Percentiles rank a stretch among this genome's conserved stretches.
phyloP scores from a whole-genome alignment of 2,113 vertebrate genomes.

The Phocoena sinus region DNA sequence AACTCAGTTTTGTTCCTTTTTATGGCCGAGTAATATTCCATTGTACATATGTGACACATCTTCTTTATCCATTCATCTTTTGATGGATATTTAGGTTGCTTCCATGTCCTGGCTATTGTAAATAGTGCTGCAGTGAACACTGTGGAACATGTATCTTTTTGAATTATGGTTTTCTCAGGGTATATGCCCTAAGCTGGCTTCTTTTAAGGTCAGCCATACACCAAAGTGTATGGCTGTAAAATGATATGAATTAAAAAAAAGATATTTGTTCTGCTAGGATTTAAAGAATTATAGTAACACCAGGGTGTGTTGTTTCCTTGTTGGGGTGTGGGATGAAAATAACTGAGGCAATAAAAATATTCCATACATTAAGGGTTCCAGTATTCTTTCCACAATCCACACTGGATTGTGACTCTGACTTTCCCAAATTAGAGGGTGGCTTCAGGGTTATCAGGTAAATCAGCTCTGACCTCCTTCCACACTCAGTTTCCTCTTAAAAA shows the following conservation, averaged over 20 bases:
- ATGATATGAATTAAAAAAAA: background rate
- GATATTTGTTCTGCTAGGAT: background rate
- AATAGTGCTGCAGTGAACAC: too few species aligned
- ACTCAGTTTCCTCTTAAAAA: background rate
- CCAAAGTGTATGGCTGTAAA: background rate
- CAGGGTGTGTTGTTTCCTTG: background rate
- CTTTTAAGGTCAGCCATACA: background rate
- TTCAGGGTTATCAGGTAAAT: background rate
- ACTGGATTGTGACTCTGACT: background rate
- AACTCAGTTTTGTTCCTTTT: too few species aligned
- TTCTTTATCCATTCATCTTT: too few species aligned
- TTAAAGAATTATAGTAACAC: background rate
- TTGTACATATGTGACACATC: too few species aligned
- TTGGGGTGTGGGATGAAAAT: background rate
- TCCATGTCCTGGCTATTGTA: too few species aligned
- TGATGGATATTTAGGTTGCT: too few species aligned
- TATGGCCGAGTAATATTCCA: too few species aligned
- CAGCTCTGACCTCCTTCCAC: background rate
- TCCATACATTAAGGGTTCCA: background rate
- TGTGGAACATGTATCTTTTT: too few species aligned
- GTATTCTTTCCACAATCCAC: background rate
- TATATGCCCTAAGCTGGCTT: background rate
- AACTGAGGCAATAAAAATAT: background rate
- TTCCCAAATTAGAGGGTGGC: background rate
- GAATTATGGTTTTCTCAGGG: too few species aligned